Percentiles rank a stretch among this genome's conserved stretches.
Evolutionary conservation across 23 tunicate species (phyloP).

Genomic region (Ascidia mentula): DNA sequence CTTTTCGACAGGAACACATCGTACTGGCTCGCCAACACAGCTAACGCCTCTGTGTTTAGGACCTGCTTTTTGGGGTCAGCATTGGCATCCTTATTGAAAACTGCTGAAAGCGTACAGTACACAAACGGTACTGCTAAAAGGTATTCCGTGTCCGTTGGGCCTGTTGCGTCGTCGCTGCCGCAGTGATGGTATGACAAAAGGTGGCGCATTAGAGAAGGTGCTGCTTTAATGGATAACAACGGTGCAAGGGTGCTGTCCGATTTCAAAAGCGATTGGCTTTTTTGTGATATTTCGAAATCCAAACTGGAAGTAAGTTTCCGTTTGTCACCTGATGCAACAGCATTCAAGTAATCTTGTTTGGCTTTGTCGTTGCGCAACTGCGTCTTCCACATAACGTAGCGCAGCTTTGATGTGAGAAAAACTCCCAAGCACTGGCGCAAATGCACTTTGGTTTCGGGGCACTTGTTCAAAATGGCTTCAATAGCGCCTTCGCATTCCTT

Average conservation of each 20-base stretch:
- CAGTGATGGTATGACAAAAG: constrained; percentile 64
- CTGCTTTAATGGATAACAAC: constrained; percentile 30
- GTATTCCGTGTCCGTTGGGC: constrained; percentile 55
- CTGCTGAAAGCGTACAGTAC: constrained; percentile 35
- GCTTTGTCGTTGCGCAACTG: constrained; percentile 27
- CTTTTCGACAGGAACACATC: constrained; percentile 46
- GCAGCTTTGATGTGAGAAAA: constrained; percentile 23
- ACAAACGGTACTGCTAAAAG: constrained; percentile 71
- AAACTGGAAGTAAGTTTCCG: constrained; percentile 39
- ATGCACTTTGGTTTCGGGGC: constrained; percentile 51
- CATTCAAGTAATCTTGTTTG: constrained; percentile 29
- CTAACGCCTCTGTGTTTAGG: constrained; percentile 56
- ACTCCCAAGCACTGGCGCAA: constrained; percentile 51
- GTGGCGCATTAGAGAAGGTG: constrained; percentile 63
- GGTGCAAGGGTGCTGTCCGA: constrained; percentile 43
- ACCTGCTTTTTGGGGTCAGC: neutral
- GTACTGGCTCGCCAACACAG: constrained; percentile 51
- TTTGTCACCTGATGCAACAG: constrained; percentile 46
- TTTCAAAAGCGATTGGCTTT: constrained; percentile 50
- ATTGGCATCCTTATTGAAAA: neutral
- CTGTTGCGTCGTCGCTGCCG: neutral
- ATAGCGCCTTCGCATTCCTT: constrained; percentile 51
- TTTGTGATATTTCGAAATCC: constrained; percentile 84
- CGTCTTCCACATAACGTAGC: constrained; percentile 56
- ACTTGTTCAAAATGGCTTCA: constrained; percentile 41